A percentile compares a stretch with the other conserved stretches of the same genome.
Evolutionary conservation across 1,140 invertebrate species (phyloP).

Genomic region (Eumeta japonica): DNA sequence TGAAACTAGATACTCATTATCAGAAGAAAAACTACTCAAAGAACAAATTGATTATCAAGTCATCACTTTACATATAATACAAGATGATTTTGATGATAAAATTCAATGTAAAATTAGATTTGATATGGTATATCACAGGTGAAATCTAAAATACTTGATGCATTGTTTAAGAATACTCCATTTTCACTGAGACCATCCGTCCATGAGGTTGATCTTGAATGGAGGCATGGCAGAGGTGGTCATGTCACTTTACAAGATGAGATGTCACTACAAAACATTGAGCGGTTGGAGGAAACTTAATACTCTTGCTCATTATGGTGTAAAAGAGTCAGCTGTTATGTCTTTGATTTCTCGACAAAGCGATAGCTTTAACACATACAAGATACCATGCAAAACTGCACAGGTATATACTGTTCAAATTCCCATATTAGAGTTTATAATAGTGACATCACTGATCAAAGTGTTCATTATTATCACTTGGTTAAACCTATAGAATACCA

Average conservation of each 20-base stretch:
- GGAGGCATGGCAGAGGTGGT: conserved; percentile 91
- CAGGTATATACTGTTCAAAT: conserved; percentile 73
- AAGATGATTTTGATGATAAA: conserved; percentile 92
- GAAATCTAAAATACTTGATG: conserved; percentile 95
- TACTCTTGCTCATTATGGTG: conserved; percentile 89
- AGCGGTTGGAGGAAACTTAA: conserved; percentile 89
- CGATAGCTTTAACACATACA: conserved; percentile 77
- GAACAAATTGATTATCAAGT: conserved; percentile 90
- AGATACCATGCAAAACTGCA: conserved; percentile 81
- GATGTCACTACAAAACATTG: conserved; percentile 89
- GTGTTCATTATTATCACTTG: conserved; percentile 77
- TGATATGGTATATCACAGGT: conserved; percentile 99
- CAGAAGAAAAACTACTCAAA: conserved; percentile 90
- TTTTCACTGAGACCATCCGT: conserved; percentile 89
- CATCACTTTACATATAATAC: conserved; percentile 88
- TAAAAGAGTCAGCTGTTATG: conserved; percentile 93
- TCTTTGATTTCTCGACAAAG: conserved; percentile 86
- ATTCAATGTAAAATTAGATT: conserved; percentile 95
- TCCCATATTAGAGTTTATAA: conserved; percentile 78
- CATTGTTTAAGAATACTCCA: conserved; percentile 95
- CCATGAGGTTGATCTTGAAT: conserved; percentile 91
- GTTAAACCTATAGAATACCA: conserved; percentile 80
- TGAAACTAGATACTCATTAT: conserved; percentile 95
- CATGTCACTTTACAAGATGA: conserved; percentile 90
- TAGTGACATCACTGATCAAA: conserved; percentile 71